A percentile compares a stretch with the other conserved stretches of the same genome.
Evolutionary conservation across 2,113 vertebrate genomes (phyloP).

Genomic region (Leptobrachium ailaonicum): DNA sequence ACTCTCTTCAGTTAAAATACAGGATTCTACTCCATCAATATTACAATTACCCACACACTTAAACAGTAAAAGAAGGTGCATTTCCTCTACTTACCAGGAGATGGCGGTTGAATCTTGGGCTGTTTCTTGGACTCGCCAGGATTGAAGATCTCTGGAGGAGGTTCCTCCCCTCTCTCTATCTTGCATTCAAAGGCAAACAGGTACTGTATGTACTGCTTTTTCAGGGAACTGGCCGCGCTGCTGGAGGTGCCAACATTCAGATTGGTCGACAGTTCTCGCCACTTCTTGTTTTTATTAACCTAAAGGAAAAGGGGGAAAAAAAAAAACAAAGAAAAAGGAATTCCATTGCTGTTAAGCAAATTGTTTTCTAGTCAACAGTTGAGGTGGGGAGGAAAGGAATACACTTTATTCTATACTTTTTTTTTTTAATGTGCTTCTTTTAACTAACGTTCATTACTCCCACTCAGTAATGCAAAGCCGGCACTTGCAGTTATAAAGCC

Average conservation of each 20-base stretch:
- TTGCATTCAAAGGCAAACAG: slow-evolving; percentile 97
- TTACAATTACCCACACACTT: no score
- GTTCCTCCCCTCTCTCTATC: slow-evolving; percentile 92
- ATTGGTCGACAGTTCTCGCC: slow-evolving; percentile 86
- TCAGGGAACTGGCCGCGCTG: slow-evolving; percentile 90
- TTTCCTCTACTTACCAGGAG: slow-evolving; percentile 80
- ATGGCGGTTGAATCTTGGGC: slow-evolving; percentile 93
- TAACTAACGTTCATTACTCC: slow-evolving; percentile 70
- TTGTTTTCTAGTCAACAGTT: slow-evolving; percentile 55
- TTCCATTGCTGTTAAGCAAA: slow-evolving; percentile 51
- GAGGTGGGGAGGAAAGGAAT: not conserved
- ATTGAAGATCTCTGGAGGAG: slow-evolving; percentile 86
- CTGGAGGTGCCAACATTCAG: slow-evolving; percentile 90
- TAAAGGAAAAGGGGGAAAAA: slow-evolving; percentile 51
- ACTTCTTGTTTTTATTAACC: slow-evolving; percentile 99
- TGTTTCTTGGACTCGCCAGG: slow-evolving; percentile 86
- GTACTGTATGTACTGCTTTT: slow-evolving; percentile 97
- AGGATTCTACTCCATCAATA: no score
- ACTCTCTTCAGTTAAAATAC: no score
- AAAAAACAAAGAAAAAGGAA: slow-evolving; percentile 36
- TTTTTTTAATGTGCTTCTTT: slow-evolving; percentile 62
- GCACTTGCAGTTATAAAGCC: slow-evolving; percentile 66
- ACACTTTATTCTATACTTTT: slow-evolving; percentile 53
- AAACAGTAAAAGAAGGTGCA: slow-evolving; percentile 35
- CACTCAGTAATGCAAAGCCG: slow-evolving; percentile 61